phyloP scores from a whole-genome alignment of 2,888 invertebrate species.

The Lysandra bellargus region DNA sequence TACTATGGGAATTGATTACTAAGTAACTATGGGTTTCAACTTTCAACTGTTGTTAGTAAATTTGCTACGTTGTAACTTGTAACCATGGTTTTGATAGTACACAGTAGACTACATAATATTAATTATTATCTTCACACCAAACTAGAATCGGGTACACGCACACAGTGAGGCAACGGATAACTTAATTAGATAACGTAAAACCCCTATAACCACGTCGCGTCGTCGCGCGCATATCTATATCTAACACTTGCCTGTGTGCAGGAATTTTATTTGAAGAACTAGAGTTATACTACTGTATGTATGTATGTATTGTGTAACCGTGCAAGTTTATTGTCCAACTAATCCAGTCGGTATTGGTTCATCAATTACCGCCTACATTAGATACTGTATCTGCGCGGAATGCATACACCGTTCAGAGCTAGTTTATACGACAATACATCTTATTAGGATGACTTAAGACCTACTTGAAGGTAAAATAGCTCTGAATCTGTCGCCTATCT shows the following conservation, averaged over 20 bases:
- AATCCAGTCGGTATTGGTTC: constrained; percentile 41
- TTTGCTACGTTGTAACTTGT: background rate
- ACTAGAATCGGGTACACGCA: too few species aligned
- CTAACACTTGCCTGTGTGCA: too few species aligned
- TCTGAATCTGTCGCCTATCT: constrained; percentile 46
- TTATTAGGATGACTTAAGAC: background rate
- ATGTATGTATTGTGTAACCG: background rate
- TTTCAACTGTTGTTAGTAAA: background rate
- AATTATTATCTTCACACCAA: too few species aligned
- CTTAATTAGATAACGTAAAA: too few species aligned
- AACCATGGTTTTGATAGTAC: background rate
- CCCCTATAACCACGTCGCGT: too few species aligned
- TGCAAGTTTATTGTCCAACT: constrained; percentile 35
- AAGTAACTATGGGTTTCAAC: too few species aligned
- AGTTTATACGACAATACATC: background rate
- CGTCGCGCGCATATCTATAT: too few species aligned
- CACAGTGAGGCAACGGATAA: too few species aligned
- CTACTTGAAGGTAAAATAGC: background rate
- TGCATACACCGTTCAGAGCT: constrained; percentile 46
- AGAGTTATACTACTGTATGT: background rate
- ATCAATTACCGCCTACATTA: constrained; percentile 71
- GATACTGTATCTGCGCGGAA: constrained; percentile 61
- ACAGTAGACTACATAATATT: background rate
- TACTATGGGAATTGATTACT: too few species aligned
- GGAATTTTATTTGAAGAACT: background rate